Conservation (phyloP, 1,140 invertebrate species). For the Tigriopus japonicus region DNA sequence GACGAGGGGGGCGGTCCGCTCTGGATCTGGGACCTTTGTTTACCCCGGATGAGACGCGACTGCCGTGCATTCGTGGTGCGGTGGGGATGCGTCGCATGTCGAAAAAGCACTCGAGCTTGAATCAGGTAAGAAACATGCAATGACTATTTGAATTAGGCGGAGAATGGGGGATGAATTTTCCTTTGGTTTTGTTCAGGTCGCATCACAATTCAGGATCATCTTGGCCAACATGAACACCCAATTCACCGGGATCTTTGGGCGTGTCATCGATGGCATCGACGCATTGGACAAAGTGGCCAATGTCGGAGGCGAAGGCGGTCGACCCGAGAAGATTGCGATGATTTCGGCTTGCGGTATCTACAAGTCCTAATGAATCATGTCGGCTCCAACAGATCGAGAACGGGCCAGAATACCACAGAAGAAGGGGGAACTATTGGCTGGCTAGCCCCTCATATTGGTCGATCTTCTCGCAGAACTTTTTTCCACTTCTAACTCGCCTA, state of each 20-base stretch:
- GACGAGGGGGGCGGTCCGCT: constrained; percentile 50
- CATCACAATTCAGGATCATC: constrained; percentile 6
- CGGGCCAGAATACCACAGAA: no score
- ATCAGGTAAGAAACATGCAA: constrained; percentile 59
- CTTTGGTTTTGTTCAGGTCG: constrained; percentile 45
- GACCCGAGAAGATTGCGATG: constrained; percentile 49
- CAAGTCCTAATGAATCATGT: constrained; percentile 24
- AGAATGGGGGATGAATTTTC: no score
- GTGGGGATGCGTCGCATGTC: constrained; percentile 61
- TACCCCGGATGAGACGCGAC: constrained; percentile 56
- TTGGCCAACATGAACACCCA: constrained; percentile 14
- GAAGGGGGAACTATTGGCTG: no score
- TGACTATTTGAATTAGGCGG: constrained; percentile 44
- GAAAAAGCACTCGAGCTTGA: constrained; percentile 52
- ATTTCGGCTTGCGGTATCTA: constrained; percentile 56
- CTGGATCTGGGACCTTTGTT: constrained; percentile 49
- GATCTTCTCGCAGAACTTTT: no score
- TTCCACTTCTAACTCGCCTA: no score
- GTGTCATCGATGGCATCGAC: constrained; percentile 55
- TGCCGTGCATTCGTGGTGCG: constrained; percentile 52
- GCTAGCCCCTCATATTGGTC: no score
- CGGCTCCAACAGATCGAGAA: neutral
- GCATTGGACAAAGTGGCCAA: constrained; percentile 55
- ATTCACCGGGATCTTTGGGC: constrained; percentile 60
- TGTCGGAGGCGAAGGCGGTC: constrained; percentile 50